phyloP scores from a whole-genome alignment of 2,113 vertebrate genomes.

The Charina bottae region DNA sequence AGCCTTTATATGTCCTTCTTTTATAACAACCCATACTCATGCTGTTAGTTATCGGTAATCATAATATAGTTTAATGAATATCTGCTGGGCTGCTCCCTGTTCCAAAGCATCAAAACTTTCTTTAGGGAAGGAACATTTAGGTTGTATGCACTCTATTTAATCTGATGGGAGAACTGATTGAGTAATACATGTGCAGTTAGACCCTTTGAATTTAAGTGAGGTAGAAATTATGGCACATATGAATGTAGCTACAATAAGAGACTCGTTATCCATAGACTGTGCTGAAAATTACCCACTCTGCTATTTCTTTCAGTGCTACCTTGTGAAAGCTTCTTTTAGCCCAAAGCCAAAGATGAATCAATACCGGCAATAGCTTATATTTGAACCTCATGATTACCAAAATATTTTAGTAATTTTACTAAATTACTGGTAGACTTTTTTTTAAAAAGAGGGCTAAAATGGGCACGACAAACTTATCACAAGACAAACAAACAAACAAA shows the following conservation, averaged over 20 bases:
- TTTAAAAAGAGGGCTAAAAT: conserved; percentile 36
- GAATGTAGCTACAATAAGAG: conserved; percentile 41
- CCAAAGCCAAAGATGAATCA: conserved; percentile 51
- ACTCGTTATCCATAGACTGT: not conserved
- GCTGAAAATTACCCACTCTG: not conserved
- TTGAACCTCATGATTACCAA: conserved; percentile 41
- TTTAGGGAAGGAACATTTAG: not conserved
- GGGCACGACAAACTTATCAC: conserved; percentile 58
- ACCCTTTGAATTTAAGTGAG: not conserved
- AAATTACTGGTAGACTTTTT: conserved; percentile 35
- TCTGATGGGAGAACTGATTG: not conserved
- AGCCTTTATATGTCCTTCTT: not conserved
- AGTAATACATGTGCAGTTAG: not conserved
- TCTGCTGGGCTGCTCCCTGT: not conserved
- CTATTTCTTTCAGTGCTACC: not conserved
- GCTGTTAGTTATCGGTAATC: not conserved
- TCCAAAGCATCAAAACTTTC: not conserved
- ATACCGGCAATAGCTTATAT: conserved; percentile 45
- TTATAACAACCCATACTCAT: not conserved
- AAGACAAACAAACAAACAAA: conserved; percentile 26
- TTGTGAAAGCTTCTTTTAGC: not conserved
- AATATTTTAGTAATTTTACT: not conserved
- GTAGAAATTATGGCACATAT: not conserved
- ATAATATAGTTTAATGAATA: not conserved
- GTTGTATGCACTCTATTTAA: not conserved